These are phyloP conservation scores for Ptilorrhoa leucosticta DNA, from an alignment of 2,113 vertebrate genomes.

Conservation along the genomic window DNA sequence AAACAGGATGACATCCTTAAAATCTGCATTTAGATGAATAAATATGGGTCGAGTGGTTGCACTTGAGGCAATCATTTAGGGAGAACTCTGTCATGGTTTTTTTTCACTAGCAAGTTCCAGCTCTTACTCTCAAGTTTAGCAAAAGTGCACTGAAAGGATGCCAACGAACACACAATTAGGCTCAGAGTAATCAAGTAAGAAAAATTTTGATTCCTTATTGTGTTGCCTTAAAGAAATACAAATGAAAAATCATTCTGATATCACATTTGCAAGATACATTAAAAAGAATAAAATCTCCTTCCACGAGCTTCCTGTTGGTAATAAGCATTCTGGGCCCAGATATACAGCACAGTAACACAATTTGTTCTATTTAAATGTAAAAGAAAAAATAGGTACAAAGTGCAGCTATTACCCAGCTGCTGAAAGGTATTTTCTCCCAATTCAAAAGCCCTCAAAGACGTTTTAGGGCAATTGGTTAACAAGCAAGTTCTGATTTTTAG, in stretches of 20 bases:
- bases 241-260: not conserved
- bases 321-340: not conserved
- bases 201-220: not conserved
- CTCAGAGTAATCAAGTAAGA: not conserved
- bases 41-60: not conserved
- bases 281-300: not conserved
- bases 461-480: constrained; percentile 22
- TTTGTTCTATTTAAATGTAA: constrained; percentile 17
- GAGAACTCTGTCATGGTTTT: not conserved
- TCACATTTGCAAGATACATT: not conserved
- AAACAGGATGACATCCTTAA: not conserved
- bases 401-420: not conserved
- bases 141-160: not conserved
- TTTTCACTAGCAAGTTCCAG: not conserved
- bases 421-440: not conserved
- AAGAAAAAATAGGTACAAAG: not conserved
- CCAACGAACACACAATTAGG: not conserved
- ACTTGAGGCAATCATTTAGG: not conserved
- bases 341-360: not conserved
- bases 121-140: not conserved
- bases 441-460: not conserved
- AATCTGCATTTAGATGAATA: constrained; percentile 29
- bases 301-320: not conserved
- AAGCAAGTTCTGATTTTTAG: constrained; percentile 20
- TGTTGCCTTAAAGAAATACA: not conserved